Evolutionary conservation across 2,888 invertebrate genomes (phyloP).

Genomic region (Dolichomitus sp.): DNA sequence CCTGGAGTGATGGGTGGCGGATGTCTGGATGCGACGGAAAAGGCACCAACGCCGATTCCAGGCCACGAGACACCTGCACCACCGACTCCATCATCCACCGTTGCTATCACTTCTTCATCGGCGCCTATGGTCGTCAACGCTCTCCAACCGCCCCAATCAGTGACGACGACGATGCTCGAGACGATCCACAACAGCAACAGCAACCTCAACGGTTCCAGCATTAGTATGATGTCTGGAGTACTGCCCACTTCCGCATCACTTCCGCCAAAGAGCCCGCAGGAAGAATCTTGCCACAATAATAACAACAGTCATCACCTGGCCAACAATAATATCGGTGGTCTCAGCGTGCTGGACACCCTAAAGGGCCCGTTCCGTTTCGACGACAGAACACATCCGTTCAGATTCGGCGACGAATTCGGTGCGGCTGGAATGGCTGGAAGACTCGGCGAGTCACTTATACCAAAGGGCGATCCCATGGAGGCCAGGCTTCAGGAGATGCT

Average conservation of each 20-base stretch:
- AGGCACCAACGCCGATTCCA: conserved; percentile 86
- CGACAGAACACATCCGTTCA: conserved; percentile 92
- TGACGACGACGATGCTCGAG: conserved; percentile 71
- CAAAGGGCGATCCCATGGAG: conserved; percentile 97
- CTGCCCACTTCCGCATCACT: conserved; percentile 79
- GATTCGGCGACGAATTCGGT: conserved; percentile 94
- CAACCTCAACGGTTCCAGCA: conserved; percentile 64
- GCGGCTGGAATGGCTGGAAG: conserved; percentile 95
- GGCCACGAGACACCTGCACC: conserved; percentile 88
- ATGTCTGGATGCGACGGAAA: conserved; percentile 78
- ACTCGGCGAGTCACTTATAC: conserved; percentile 95
- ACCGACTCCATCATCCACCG: conserved; percentile 83
- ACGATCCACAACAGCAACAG: conserved; percentile 68
- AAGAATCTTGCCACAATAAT: conserved; percentile 84
- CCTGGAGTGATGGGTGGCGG: conserved; percentile 71
- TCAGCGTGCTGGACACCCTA: conserved; percentile 87
- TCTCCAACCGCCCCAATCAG: conserved; percentile 76
- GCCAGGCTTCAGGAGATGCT: conserved; percentile 97
- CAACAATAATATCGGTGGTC: conserved; percentile 83
- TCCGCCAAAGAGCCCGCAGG: conserved; percentile 87
- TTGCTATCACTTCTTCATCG: conserved; percentile 83
- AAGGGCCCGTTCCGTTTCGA: conserved; percentile 93
- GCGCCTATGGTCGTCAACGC: conserved; percentile 68
- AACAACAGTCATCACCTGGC: conserved; percentile 86
- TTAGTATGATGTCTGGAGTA: conserved; percentile 63